Conservation (phyloP, 1,140 invertebrate genomes). For the Cotesia typhae region DNA sequence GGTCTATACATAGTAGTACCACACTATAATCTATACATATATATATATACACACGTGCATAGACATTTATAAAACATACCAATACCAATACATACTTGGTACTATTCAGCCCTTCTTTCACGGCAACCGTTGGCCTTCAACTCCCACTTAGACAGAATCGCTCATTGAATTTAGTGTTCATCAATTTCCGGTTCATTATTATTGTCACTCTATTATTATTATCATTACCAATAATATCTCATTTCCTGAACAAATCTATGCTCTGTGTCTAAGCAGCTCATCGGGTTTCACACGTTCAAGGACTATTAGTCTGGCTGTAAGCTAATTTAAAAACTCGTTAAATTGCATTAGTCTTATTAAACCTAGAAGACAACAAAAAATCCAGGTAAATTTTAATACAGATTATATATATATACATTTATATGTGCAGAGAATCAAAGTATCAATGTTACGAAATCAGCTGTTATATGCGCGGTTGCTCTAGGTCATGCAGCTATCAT, state of each 20-base stretch:
- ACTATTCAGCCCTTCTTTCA: not conserved
- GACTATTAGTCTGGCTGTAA: not conserved
- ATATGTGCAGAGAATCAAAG: not conserved
- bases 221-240: not conserved
- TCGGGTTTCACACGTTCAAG: too few relatives aligned
- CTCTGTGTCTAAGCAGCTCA: not conserved
- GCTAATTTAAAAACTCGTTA: not conserved
- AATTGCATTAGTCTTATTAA: too few relatives aligned
- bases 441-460: constrained; percentile 9
- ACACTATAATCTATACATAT: not conserved
- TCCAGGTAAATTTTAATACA: too few relatives aligned
- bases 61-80: constrained; percentile 1
- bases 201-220: not conserved
- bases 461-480: constrained; percentile 19
- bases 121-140: constrained; percentile 2
- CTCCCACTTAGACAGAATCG: not conserved
- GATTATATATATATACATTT: too few relatives aligned
- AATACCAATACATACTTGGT: not conserved
- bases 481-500: constrained; percentile 4
- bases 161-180: constrained; percentile 14
- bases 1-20: not conserved
- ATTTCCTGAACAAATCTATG: not conserved
- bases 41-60: not conserved
- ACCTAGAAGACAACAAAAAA: too few relatives aligned
- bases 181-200: constrained; percentile 13